These are phyloP conservation scores for Stramonita haemastoma DNA, from an alignment of 2,888 invertebrate genomes.

Conservation along the genomic window DNA sequence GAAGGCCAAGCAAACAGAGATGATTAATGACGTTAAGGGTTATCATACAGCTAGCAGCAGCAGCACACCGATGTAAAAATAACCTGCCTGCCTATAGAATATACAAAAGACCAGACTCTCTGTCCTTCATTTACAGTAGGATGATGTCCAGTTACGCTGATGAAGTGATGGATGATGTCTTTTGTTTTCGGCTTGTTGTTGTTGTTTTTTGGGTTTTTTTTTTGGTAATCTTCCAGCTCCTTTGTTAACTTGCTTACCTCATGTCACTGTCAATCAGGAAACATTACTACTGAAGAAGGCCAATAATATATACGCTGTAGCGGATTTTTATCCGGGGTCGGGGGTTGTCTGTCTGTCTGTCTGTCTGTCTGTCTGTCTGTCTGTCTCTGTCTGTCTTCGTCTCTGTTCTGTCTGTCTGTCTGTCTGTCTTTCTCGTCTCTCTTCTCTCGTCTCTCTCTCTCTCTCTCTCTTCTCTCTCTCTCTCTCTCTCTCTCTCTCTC, in stretches of 20 bases:
- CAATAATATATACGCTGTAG: too few species aligned
- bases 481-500: neutral
- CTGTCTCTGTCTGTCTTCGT: neutral
- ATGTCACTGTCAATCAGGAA: too few species aligned
- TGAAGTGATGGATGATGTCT: neutral
- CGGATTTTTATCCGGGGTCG: too few species aligned
- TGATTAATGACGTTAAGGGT: too few species aligned
- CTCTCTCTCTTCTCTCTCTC: neutral
- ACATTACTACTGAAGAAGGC: too few species aligned
- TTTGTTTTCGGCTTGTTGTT: neutral
- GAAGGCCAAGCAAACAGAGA: too few species aligned
- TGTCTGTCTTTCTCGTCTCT: neutral
- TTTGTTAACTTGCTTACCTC: neutral
- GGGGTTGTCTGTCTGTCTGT: neutral
- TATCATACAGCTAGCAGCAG: too few species aligned
- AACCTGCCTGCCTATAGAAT: too few species aligned
- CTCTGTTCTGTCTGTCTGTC: neutral
- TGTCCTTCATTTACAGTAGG: too few species aligned
- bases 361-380: neutral
- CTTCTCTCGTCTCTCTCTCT: neutral
- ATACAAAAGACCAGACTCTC: too few species aligned
- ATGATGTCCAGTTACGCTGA: too few species aligned
- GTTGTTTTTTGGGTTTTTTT: neutral
- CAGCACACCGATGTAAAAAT: too few species aligned
- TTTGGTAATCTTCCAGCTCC: neutral